Conservation (phyloP, 2,113 vertebrate species). For the Lophius piscatorius region DNA sequence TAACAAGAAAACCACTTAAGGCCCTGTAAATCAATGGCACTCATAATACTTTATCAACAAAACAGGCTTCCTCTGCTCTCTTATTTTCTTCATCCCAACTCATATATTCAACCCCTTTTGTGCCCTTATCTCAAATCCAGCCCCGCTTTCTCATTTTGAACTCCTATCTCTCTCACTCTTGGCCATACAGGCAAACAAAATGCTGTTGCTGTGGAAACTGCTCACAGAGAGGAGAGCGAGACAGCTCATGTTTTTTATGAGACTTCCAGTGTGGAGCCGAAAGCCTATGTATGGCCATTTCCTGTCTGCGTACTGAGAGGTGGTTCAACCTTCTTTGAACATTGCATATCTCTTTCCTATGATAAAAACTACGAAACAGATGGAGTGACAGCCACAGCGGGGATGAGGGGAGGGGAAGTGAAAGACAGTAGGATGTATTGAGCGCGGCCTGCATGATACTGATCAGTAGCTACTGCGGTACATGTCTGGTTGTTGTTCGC, state of each 20-base stretch:
- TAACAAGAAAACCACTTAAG: slow-evolving; percentile 53
- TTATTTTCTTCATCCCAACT: slow-evolving; percentile 23
- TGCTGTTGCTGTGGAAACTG: slow-evolving; percentile 84
- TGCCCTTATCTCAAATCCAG: slow-evolving; percentile 50
- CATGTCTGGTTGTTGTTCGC: slow-evolving; percentile 36
- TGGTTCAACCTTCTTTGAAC: slow-evolving; percentile 58
- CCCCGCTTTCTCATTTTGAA: slow-evolving; percentile 34
- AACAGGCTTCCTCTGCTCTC: slow-evolving; percentile 16
- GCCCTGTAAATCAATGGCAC: slow-evolving; percentile 22
- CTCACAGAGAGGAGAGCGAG: slow-evolving; percentile 59
- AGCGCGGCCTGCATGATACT: slow-evolving; percentile 19
- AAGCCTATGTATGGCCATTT: slow-evolving; percentile 78
- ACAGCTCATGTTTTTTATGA: no score
- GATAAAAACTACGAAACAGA: slow-evolving; percentile 43
- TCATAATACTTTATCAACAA: slow-evolving; percentile 30
- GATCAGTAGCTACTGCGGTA: slow-evolving; percentile 29
- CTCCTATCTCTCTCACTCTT: slow-evolving; percentile 54
- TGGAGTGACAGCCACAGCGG: slow-evolving; percentile 41
- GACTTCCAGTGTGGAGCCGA: slow-evolving; percentile 68
- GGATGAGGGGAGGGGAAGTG: background rate
- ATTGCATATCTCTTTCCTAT: slow-evolving; percentile 46
- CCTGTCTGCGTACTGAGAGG: slow-evolving; percentile 68
- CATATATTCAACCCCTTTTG: slow-evolving; percentile 26
- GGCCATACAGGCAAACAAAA: slow-evolving; percentile 76
- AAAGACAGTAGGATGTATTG: slow-evolving; percentile 7